Conservation (phyloP, 2,888 invertebrate species). For the Drosophila prostipennis region DNA sequence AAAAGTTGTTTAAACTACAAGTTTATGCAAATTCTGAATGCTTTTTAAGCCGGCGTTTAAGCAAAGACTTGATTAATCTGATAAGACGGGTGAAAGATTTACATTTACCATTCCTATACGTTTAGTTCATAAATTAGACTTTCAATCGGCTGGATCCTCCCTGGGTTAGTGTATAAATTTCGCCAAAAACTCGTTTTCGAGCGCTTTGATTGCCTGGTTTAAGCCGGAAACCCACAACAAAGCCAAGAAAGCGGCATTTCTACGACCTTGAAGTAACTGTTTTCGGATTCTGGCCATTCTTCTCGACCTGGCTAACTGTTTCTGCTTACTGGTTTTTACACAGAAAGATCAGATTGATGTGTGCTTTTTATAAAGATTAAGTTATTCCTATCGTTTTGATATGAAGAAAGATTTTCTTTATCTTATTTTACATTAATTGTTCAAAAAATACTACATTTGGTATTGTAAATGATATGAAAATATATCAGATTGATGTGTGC, state of each 20-base stretch:
- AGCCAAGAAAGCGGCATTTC: constrained; percentile 39
- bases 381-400: too few relatives aligned
- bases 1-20: not conserved
- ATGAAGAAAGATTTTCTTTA: too few relatives aligned
- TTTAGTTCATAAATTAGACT: not conserved
- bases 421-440: too few relatives aligned
- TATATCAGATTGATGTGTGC: too few relatives aligned
- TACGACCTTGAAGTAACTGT: constrained; percentile 73
- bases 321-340: constrained; percentile 17
- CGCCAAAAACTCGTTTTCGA: constrained; percentile 60
- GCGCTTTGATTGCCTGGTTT: constrained; percentile 17
- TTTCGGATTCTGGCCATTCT: constrained; percentile 15
- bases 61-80: not conserved
- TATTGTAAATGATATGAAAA: too few relatives aligned
- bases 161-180: constrained; percentile 38
- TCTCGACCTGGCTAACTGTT: constrained; percentile 5
- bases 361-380: too few relatives aligned
- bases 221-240: constrained; percentile 68
- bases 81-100: constrained; percentile 1
- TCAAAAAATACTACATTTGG: too few relatives aligned
- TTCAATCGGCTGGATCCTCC: not conserved
- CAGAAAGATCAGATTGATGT: too few relatives aligned
- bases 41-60: constrained; percentile 3
- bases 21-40: constrained; percentile 7
- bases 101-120: not conserved